phyloP scores from a whole-genome alignment of 2,888 invertebrate genomes.

The Dynastes hyllus region DNA sequence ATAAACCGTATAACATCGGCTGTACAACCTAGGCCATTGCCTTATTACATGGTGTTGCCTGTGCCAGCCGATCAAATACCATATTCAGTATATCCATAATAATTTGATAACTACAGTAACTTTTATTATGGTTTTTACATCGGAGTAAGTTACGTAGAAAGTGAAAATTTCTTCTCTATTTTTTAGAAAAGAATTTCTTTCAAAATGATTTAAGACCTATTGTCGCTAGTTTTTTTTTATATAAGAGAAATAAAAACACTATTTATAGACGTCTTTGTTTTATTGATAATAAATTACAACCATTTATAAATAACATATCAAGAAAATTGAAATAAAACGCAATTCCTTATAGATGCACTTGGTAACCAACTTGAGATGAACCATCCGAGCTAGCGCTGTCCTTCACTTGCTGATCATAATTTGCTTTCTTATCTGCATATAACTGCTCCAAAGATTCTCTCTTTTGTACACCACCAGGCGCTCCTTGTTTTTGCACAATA shows the following conservation, averaged over 20 bases:
- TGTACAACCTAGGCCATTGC: slow-evolving; percentile 55
- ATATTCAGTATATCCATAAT: slow-evolving; percentile 36
- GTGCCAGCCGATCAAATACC: slow-evolving; percentile 26
- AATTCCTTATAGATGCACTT: slow-evolving; percentile 42
- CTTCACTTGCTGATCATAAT: slow-evolving; percentile 64
- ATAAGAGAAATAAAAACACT: background rate
- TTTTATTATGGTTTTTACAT: too few species aligned
- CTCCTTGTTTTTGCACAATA: slow-evolving; percentile 66
- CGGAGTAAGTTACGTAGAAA: background rate
- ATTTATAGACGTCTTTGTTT: background rate
- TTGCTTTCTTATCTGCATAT: slow-evolving; percentile 64
- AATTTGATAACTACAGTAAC: background rate
- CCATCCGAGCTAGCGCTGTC: slow-evolving; percentile 31
- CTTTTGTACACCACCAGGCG: slow-evolving; percentile 52
- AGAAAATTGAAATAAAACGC: slow-evolving; percentile 4
- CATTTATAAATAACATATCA: background rate
- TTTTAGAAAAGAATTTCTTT: too few species aligned
- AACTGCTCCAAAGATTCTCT: slow-evolving; percentile 60
- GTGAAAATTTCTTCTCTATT: slow-evolving; percentile 13
- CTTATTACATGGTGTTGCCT: slow-evolving; percentile 54
- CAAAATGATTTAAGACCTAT: background rate
- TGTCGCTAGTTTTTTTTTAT: background rate
- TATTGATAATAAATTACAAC: slow-evolving; percentile 6
- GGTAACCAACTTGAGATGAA: slow-evolving; percentile 29
- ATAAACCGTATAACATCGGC: slow-evolving; percentile 54